These are phyloP conservation scores for Diaperis boleti DNA, from an alignment of 2,888 invertebrate genomes.

Conservation along the genomic window DNA sequence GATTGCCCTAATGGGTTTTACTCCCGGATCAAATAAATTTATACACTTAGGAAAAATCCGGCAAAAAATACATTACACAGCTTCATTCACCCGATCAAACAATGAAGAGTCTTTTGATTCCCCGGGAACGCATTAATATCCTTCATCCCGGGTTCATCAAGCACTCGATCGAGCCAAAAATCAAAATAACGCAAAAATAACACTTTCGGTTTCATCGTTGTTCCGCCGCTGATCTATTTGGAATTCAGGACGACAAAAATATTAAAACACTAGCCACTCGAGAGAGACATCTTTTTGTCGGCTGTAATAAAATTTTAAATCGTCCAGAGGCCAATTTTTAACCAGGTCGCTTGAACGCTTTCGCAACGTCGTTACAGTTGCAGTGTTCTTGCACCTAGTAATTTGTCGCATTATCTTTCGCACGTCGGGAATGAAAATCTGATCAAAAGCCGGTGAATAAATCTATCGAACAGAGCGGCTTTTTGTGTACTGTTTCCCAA, in stretches of 20 bases:
- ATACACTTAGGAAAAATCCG: conserved; percentile 15
- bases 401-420: background rate
- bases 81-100: conserved; percentile 17
- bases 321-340: conserved; percentile 7
- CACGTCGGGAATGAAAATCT: too few species aligned
- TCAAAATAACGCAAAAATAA: conserved; percentile 4
- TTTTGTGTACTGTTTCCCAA: conserved; percentile 1
- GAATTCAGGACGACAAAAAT: too few species aligned
- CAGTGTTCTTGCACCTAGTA: conserved; percentile 7
- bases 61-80: conserved; percentile 17
- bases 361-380: conserved; percentile 2
- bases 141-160: conserved; percentile 3
- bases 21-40: conserved; percentile 31
- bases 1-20: conserved; percentile 26
- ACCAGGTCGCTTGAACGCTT: conserved; percentile 8
- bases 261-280: too few species aligned
- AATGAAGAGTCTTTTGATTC: conserved; percentile 6
- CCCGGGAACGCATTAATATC: conserved; percentile 6
- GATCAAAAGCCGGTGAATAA: background rate
- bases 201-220: too few species aligned
- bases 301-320: background rate
- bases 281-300: background rate
- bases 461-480: background rate
- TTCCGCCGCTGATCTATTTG: too few species aligned
- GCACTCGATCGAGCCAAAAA: conserved; percentile 9